These are phyloP conservation scores for Manduca sexta DNA, from an alignment of 1,140 invertebrate genomes.

Conservation along the genomic window DNA sequence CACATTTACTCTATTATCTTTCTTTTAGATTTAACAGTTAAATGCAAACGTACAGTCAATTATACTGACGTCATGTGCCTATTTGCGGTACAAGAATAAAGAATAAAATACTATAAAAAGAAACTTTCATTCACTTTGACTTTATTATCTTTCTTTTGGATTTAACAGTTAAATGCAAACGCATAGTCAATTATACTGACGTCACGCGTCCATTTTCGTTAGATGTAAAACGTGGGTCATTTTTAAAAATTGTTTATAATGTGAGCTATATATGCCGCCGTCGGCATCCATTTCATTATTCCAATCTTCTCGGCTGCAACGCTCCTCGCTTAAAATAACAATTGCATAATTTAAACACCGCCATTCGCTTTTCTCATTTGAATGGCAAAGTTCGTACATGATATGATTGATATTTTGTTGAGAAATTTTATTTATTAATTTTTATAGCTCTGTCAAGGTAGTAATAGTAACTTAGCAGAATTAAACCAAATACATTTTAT, in stretches of 20 bases:
- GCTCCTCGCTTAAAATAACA: conserved; percentile 2
- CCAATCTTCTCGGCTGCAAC: neutral
- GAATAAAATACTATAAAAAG: too few relatives aligned
- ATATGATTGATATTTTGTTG: conserved; percentile 4
- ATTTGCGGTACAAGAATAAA: neutral
- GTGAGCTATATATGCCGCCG: neutral
- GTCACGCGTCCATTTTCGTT: too few relatives aligned
- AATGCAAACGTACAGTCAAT: neutral
- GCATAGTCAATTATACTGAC: neutral
- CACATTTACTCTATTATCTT: too few relatives aligned
- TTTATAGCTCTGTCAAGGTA: too few relatives aligned
- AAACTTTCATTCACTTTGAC: too few relatives aligned
- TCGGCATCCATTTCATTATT: conserved; percentile 2
- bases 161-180: too few relatives aligned
- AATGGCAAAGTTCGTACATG: conserved; percentile 5
- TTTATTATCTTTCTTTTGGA: too few relatives aligned
- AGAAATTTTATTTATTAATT: neutral
- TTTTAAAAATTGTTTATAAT: neutral
- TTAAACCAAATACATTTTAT: too few relatives aligned
- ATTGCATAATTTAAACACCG: conserved; percentile 10
- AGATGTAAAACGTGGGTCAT: neutral
- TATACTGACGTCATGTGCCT: neutral
- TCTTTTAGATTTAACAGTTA: too few relatives aligned
- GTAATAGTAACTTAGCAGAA: too few relatives aligned
- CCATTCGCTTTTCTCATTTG: conserved; percentile 12